Evolutionary conservation across 2,797 vertebrate genomes (phyloP).

Genomic region (Melanotaenia trifasciata): DNA sequence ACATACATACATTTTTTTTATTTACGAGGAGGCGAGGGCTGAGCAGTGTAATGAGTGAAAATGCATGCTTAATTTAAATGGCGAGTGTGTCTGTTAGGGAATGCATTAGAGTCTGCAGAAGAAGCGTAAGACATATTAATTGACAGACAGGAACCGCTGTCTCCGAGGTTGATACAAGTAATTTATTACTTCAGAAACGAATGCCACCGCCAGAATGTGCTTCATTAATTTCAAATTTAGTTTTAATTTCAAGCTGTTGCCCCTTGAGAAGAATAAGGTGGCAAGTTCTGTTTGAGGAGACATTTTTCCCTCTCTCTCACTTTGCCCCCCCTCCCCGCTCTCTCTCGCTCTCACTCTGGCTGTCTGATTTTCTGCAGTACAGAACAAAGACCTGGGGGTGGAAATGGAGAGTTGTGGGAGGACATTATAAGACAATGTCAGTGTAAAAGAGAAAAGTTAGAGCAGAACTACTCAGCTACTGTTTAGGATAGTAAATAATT

Average conservation of each 20-base stretch:
- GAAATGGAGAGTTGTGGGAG: constrained; percentile 33
- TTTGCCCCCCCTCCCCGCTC: constrained; percentile 53
- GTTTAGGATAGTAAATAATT: constrained; percentile 68
- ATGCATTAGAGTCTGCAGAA: constrained; percentile 97
- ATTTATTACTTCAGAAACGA: constrained; percentile 99
- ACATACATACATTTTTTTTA: constrained; percentile 93
- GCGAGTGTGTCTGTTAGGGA: constrained; percentile 99
- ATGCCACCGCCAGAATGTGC: constrained; percentile 99
- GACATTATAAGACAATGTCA: constrained; percentile 87
- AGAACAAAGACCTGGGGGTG: constrained; percentile 86
- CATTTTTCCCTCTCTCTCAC: constrained; percentile 79
- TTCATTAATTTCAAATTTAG: constrained; percentile 99
- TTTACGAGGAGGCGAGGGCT: constrained; percentile 92
- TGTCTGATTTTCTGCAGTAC: constrained; percentile 83
- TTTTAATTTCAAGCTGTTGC: constrained; percentile 99
- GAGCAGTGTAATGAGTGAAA: constrained; percentile 95
- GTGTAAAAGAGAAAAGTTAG: constrained; percentile 74
- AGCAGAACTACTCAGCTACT: constrained; percentile 76
- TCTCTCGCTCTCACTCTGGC: constrained; percentile 62
- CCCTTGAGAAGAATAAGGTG: constrained; percentile 99
- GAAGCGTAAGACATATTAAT: constrained; percentile 99
- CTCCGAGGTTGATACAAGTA: constrained; percentile 99
- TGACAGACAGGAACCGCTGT: constrained; percentile 99
- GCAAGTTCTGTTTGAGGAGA: constrained; percentile 99
- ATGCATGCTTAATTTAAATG: constrained; percentile 99